Percentiles rank a stretch among this genome's conserved stretches.
Conservation (phyloP, 2,797 vertebrate genomes). For the Sebastes trivittatus region DNA sequence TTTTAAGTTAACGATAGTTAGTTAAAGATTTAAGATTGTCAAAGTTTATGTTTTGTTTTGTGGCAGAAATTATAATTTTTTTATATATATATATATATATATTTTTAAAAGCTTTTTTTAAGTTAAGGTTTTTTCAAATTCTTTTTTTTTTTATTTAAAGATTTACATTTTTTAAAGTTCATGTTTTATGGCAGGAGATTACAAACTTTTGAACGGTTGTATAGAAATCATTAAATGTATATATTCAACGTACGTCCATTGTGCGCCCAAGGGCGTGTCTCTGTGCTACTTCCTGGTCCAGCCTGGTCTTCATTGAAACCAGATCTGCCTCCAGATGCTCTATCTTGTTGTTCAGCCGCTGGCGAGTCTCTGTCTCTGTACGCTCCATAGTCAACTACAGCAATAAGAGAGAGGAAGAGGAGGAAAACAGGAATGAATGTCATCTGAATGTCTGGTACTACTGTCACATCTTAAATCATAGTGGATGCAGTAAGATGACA, state of each 20-base stretch:
- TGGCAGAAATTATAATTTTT: too few relatives aligned
- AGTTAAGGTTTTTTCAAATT: too few relatives aligned
- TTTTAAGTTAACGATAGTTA: too few relatives aligned
- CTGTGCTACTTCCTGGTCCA: slow-evolving; percentile 91
- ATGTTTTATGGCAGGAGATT: too few relatives aligned
- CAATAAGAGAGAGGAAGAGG: not conserved
- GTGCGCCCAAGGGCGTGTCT: slow-evolving; percentile 89
- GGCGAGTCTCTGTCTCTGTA: slow-evolving; percentile 91
- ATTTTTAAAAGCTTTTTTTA: too few relatives aligned
- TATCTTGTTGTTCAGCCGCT: slow-evolving; percentile 89
- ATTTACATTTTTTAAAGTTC: too few relatives aligned
- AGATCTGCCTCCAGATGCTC: slow-evolving; percentile 90
- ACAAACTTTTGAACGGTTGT: not conserved
- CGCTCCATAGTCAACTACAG: slow-evolving; percentile 90
- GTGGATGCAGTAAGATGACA: not conserved
- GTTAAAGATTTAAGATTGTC: too few relatives aligned
- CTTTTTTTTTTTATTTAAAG: too few relatives aligned
- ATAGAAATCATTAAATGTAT: not conserved
- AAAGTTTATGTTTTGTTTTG: too few relatives aligned
- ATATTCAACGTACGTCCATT: slow-evolving; percentile 73
- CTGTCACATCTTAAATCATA: not conserved
- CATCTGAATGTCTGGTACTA: not conserved
- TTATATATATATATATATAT: too few relatives aligned
- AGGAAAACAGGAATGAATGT: not conserved
- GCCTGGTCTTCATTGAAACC: slow-evolving; percentile 88